These are phyloP conservation scores for Drosophila ustulata DNA, from an alignment of 2,888 invertebrate species.

Conservation along the genomic window DNA sequence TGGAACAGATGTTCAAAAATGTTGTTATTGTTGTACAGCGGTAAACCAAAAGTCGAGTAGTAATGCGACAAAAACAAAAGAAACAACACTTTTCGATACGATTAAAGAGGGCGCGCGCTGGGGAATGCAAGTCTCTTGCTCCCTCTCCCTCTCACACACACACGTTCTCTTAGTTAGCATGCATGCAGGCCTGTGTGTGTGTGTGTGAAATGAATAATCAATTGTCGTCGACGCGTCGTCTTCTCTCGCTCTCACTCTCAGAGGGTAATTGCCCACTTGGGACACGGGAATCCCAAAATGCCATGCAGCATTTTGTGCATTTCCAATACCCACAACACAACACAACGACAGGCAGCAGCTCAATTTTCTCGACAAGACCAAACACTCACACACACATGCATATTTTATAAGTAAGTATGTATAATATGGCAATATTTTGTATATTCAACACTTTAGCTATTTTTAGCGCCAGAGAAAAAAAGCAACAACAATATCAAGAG, in stretches of 20 bases:
- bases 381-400: slow-evolving; percentile 14
- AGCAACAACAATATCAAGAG: slow-evolving; percentile 17
- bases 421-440: slow-evolving; percentile 57
- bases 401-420: slow-evolving; percentile 1
- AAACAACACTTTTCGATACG: slow-evolving; percentile 17
- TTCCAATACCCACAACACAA: slow-evolving; percentile 41
- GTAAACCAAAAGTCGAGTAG: slow-evolving; percentile 41
- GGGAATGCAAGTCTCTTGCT: slow-evolving; percentile 18
- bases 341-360: slow-evolving; percentile 9
- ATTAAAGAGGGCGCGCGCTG: slow-evolving; percentile 28
- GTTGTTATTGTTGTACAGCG: slow-evolving; percentile 18
- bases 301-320: slow-evolving; percentile 60
- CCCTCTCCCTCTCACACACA: neutral
- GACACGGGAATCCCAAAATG: slow-evolving; percentile 76
- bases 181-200: slow-evolving; percentile 4
- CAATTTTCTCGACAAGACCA: slow-evolving; percentile 20
- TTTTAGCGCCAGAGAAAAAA: slow-evolving; percentile 44
- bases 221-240: slow-evolving; percentile 50
- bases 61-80: slow-evolving; percentile 29
- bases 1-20: slow-evolving; percentile 54
- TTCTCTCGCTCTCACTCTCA: slow-evolving; percentile 9
- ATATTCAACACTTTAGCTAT: slow-evolving; percentile 53
- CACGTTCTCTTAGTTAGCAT: neutral
- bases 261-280: slow-evolving; percentile 70
- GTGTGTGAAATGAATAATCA: slow-evolving; percentile 67